These are phyloP conservation scores for Paralichthys olivaceus DNA, from an alignment of 2,113 vertebrate species.

Conservation along the genomic window DNA sequence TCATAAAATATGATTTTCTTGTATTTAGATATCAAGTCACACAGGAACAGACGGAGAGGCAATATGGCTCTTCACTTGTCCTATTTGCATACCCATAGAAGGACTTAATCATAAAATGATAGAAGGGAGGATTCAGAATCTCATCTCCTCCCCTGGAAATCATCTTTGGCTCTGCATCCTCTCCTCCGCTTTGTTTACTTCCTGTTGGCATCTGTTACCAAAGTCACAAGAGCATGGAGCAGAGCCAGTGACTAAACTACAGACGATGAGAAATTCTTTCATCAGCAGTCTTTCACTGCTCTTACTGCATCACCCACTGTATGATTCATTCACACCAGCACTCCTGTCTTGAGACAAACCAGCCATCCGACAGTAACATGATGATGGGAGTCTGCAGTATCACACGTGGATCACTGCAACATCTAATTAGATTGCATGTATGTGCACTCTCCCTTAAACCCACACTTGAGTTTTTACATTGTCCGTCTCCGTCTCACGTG, in stretches of 20 bases:
- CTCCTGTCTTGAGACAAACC: no score
- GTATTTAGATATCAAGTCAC: not conserved
- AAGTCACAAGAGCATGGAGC: conserved; percentile 29
- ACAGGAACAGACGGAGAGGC: conserved; percentile 28
- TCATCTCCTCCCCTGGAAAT: conserved; percentile 1
- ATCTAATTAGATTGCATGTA: no score
- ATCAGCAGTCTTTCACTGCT: conserved; percentile 4
- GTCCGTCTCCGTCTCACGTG: conserved; percentile 6
- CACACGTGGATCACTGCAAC: not conserved
- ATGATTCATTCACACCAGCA: conserved; percentile 29
- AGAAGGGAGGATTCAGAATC: not conserved
- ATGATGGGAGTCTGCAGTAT: not conserved
- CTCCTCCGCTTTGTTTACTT: conserved; percentile 41
- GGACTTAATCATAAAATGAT: not conserved
- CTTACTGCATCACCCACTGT: not conserved
- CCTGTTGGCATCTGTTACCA: conserved; percentile 18
- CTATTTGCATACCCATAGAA: not conserved
- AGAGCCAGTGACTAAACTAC: not conserved
- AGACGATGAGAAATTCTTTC: conserved; percentile 7
- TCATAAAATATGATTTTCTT: conserved; percentile 39
- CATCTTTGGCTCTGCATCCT: not conserved
- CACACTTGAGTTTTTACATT: conserved; percentile 2
- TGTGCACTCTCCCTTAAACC: not conserved
- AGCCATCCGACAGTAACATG: no score
- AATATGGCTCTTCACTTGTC: not conserved